phyloP scores from a whole-genome alignment of 1,140 invertebrate genomes.

The Caenorhabditis remanei region DNA sequence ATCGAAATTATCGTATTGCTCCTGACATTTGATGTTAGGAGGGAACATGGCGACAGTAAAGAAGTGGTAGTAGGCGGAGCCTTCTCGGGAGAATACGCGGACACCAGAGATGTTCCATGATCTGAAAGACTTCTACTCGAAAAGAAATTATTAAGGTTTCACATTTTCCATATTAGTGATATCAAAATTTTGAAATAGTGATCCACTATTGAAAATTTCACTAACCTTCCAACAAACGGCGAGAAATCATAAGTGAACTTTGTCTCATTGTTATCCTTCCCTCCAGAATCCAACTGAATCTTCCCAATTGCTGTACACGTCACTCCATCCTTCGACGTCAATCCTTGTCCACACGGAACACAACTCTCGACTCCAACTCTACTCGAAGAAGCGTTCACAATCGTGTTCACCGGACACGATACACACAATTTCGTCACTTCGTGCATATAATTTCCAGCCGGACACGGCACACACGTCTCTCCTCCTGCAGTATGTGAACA shows the following conservation, averaged over 20 bases:
- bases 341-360: conserved; percentile 56
- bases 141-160: too few relatives aligned
- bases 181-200: too few relatives aligned
- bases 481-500: conserved; percentile 79
- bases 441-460: conserved; percentile 63
- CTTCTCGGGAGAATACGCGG: conserved; percentile 65
- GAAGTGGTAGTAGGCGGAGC: conserved; percentile 63
- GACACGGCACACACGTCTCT: conserved; percentile 81
- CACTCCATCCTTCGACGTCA: conserved; percentile 29
- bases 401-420: conserved; percentile 58
- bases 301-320: conserved; percentile 8
- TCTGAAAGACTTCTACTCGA: conserved; percentile 2
- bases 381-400: conserved; percentile 25
- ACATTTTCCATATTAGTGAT: too few relatives aligned
- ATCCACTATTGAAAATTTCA: too few relatives aligned
- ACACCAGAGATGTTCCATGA: conserved; percentile 60
- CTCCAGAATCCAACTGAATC: conserved; percentile 12
- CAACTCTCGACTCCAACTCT: conserved; percentile 52
- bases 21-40: conserved; percentile 51
- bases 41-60: conserved; percentile 63
- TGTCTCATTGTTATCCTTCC: background rate
- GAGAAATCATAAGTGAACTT: conserved; percentile 29
- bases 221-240: conserved; percentile 33
- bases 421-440: conserved; percentile 57
- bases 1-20: conserved; percentile 58